Evolutionary conservation across 2,797 vertebrate genomes (phyloP), one percentile per base, ranked within the genome.

Genomic region (Mastacembelus armatus): DNA sequence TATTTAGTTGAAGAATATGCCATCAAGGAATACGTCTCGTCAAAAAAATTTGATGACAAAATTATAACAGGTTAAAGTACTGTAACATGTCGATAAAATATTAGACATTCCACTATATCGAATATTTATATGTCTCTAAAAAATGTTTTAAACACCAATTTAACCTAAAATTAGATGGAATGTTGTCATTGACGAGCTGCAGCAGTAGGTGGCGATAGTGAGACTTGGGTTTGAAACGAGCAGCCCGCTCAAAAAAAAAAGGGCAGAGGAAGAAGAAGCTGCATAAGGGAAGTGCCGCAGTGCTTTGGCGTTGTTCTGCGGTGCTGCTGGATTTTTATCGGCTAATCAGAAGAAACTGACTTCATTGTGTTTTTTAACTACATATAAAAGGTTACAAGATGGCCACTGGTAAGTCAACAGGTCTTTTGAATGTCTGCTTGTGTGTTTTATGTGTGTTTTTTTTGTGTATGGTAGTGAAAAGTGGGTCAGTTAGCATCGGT

Each of bases 331-430:
- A 66, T 89, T 93, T 90, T 87, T 70, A 84, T 80, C 58, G 69
- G 30, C 59, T 42, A 75, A 43, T 66, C 48, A 54, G 24, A 66
- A 32, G 9, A 61, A 73, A 36, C 30, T 24, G 1, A 32, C 36
- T 49, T 33, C 11, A 48, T 77, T 55, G 32, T 7, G 21, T 56
- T 61, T 81, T 85, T 76, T 58, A 63, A 40, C 27, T 7, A 12
- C 16, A 44, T 24, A 26, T 11, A 69, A 14, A 26, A 43, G 42
- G 12, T 11, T 21, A 15, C 72, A 87, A 5, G 52, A 95, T 95
- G 94, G 88, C 94, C 77, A 94, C 94, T 59, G 93, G 94, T 95
- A 76, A 91, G 85, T 65, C 7, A 1, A 0, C 0, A 0, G 21
- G 2, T 32, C 0, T 4, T 12, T 3, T n/a, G 1, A 2, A 3